Evolutionary conservation across 2,797 vertebrate genomes (phyloP).

Genomic region (Pyrrhura leucotis): DNA sequence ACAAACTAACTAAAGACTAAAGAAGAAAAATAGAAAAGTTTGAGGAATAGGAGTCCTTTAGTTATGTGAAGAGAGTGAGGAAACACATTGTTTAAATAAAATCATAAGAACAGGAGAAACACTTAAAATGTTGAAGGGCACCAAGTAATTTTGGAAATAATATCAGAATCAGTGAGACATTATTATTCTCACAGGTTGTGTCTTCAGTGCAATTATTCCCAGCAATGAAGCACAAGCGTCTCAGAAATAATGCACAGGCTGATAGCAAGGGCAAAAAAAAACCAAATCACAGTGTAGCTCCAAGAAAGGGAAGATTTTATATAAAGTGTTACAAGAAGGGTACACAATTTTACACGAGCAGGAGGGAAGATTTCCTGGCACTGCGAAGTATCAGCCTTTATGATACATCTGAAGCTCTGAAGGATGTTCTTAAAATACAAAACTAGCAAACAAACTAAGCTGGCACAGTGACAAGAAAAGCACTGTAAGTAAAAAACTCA

Average conservation of each 20-base stretch:
- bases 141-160: not conserved
- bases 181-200: not conserved
- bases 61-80: not conserved
- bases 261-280: not conserved
- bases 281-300: not conserved
- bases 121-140: not conserved
- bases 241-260: not conserved
- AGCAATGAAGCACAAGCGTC: not conserved
- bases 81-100: not conserved
- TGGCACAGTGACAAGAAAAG: not conserved
- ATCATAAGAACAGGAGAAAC: not conserved
- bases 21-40: not conserved
- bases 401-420: not conserved
- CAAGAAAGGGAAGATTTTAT: not conserved
- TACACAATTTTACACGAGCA: not conserved
- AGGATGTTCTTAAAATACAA: not conserved
- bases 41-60: not conserved
- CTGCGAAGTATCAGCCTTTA: not conserved
- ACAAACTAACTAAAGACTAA: not conserved
- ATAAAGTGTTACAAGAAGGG: not conserved
- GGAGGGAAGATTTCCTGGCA: not conserved
- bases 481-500: not conserved
- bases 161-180: not conserved
- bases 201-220: not conserved
- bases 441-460: not conserved